phyloP scores from a whole-genome alignment of 2,888 invertebrate genomes.

The Hedya salicella region DNA sequence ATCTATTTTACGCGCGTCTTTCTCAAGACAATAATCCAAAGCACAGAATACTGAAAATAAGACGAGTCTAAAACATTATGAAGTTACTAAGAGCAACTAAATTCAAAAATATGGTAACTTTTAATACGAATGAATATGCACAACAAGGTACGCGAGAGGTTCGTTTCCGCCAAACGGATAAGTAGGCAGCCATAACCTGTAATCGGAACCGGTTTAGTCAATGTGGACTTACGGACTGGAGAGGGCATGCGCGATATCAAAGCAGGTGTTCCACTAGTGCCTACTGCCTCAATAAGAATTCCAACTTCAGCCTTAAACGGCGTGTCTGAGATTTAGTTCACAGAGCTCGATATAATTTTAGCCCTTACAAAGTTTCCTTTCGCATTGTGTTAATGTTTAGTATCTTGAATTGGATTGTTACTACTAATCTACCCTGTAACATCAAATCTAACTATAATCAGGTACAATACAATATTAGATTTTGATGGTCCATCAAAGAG shows the following conservation, averaged over 20 bases:
- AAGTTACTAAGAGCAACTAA: neutral
- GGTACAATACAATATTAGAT: slow-evolving; percentile 1
- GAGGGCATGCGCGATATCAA: slow-evolving; percentile 81
- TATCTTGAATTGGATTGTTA: slow-evolving; percentile 11
- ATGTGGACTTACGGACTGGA: slow-evolving; percentile 79
- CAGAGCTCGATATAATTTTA: slow-evolving; percentile 46
- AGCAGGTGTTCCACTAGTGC: slow-evolving; percentile 81
- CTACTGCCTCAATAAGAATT: slow-evolving; percentile 82
- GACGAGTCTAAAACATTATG: neutral
- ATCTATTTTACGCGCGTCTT: neutral
- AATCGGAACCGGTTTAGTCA: slow-evolving; percentile 82
- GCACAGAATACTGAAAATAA: slow-evolving; percentile 7
- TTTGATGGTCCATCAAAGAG: slow-evolving; percentile 32
- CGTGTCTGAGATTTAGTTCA: slow-evolving; percentile 67
- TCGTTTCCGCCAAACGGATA: slow-evolving; percentile 83
- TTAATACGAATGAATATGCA: slow-evolving; percentile 59
- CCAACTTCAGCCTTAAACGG: slow-evolving; percentile 74
- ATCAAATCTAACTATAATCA: neutral
- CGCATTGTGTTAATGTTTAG: slow-evolving; percentile 10
- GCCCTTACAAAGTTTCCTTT: slow-evolving; percentile 25
- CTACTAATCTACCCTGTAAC: neutral
- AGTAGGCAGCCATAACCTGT: slow-evolving; percentile 82
- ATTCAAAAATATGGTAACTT: slow-evolving; percentile 33
- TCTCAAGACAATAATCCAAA: neutral
- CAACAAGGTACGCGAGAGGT: slow-evolving; percentile 68